Conservation (phyloP, 2,888 invertebrate species). For the Hydrotaea diabolus region DNA sequence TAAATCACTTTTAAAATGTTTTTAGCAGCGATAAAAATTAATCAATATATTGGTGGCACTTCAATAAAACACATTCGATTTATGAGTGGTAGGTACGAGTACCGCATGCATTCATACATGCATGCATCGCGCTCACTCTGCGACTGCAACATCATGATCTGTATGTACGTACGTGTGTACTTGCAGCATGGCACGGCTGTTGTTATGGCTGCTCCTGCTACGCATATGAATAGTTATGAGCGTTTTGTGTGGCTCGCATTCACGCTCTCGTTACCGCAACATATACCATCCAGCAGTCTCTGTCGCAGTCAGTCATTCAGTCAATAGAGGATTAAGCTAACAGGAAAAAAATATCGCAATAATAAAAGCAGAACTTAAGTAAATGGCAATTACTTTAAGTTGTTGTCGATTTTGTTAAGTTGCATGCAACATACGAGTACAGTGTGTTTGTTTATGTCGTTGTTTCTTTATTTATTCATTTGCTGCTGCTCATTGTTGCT, state of each 20-base stretch:
- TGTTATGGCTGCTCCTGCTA: slow-evolving; percentile 19
- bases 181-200: neutral
- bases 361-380: slow-evolving; percentile 51
- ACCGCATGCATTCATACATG: slow-evolving; percentile 2
- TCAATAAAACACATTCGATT: slow-evolving; percentile 71
- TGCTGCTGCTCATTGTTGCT: neutral
- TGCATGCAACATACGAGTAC: slow-evolving; percentile 59
- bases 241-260: neutral
- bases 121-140: neutral
- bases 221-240: slow-evolving; percentile 38
- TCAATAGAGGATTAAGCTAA: slow-evolving; percentile 57
- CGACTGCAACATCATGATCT: slow-evolving; percentile 9
- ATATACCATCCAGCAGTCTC: neutral
- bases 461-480: neutral
- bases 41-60: slow-evolving; percentile 75
- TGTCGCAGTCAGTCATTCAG: neutral
- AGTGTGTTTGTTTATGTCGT: slow-evolving; percentile 39
- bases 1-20: slow-evolving; percentile 77
- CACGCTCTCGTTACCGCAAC: slow-evolving; percentile 14
- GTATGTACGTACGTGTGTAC: neutral
- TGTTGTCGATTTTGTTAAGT: slow-evolving; percentile 52
- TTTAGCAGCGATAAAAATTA: slow-evolving; percentile 75
- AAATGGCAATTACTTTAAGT: slow-evolving; percentile 63
- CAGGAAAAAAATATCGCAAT: slow-evolving; percentile 27
- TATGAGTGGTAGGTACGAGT: slow-evolving; percentile 59